Base-by-base conservation (phyloP, 1,140 invertebrate species). In the Papilio dardanus region DNA sequence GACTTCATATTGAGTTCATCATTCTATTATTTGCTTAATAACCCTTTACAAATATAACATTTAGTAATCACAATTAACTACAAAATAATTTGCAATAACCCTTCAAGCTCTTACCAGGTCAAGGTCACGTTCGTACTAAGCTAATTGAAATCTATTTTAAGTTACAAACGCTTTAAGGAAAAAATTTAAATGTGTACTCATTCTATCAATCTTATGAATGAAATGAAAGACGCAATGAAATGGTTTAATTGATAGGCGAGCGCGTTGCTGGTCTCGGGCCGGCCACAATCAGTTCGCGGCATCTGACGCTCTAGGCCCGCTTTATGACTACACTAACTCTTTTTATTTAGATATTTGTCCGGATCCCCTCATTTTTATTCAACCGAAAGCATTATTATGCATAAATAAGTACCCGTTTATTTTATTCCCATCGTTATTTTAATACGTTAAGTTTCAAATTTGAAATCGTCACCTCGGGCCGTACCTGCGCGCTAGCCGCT, bases 201-300 rank as follows among this genome's bases (percentile, higher is more conserved):
- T 78, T 80, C 76, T 62, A 68, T 74, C 67, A 84, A 86, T 80
- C 85, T 92, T 93, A 91, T 93, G 91, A 93, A 93, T 92, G 90
- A 93, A 93, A 91, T 90, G 88, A 90, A 90, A 87, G 85, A 82
- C 87, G 86, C 88, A 91, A 93, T 90, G 91, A 92, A 91, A 89
- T 87, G 85, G 88, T 92, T 90, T 90, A 92, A 93, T 88, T 88
- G 89, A 92, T 90, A 89, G 87, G 80, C 77, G 74, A 62, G 40
- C 76, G 79, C 79, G 84, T 79, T 76, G 16, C n/a, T n/a, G n/a
- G n/a, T n/a, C n/a, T n/a, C n/a, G n/a, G n/a, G n/a, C n/a, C 79
- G 71, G 67, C 79, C 78, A 73, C 86, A 88, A 92, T 92, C 91
- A 85, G 74, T 3, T 75, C 81, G 89, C 90, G 91, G 89, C 89